phyloP scores from a whole-genome alignment of 2,113 vertebrate genomes.

The Channa maculata region DNA sequence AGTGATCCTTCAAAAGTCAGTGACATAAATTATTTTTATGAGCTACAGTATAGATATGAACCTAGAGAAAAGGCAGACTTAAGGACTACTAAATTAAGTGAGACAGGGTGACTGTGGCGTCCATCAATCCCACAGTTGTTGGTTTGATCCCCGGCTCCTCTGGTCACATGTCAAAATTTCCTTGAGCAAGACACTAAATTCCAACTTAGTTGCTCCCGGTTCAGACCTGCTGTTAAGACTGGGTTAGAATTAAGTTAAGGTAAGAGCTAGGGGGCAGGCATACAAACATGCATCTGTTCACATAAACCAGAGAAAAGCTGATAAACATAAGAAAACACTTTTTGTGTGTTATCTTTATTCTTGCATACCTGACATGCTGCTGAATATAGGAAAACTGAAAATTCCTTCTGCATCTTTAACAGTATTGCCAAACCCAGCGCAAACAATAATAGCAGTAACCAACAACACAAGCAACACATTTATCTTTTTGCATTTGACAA shows the following conservation, averaged over 20 bases:
- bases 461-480: no score
- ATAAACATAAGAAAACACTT: slow-evolving; percentile 5
- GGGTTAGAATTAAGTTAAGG: background rate
- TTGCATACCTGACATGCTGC: no score
- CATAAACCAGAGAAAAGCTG: background rate
- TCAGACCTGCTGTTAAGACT: background rate
- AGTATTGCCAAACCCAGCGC: background rate
- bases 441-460: background rate
- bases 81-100: background rate
- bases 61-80: background rate
- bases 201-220: no score
- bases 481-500: no score
- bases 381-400: background rate
- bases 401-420: background rate
- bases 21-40: background rate
- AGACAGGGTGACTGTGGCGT: background rate
- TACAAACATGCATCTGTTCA: background rate
- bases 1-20: background rate
- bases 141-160: no score
- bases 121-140: no score
- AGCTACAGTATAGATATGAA: background rate
- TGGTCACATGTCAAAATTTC: no score
- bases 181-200: no score
- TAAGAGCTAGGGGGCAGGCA: background rate
- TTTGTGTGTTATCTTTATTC: slow-evolving; percentile 10